Percentiles rank a stretch among this genome's conserved stretches.
Conservation (phyloP, 1,140 invertebrate species). For the Stegodyphus dumicola region DNA sequence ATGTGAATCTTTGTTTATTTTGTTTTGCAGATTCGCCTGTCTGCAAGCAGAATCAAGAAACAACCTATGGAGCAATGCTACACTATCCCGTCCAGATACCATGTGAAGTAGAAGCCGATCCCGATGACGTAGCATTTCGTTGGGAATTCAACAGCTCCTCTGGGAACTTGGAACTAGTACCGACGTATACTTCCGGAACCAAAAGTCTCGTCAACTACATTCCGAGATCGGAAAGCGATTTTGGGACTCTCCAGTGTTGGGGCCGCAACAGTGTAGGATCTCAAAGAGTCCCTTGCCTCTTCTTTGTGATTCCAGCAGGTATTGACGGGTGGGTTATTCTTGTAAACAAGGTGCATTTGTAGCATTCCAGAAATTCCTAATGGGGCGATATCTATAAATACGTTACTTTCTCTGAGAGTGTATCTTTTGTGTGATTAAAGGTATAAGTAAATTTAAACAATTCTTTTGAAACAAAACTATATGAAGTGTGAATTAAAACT, state of each 20-base stretch:
- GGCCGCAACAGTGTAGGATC: conserved; percentile 62
- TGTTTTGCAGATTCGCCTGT: conserved; percentile 81
- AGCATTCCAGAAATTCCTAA: too few relatives aligned
- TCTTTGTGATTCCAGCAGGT: conserved; percentile 63
- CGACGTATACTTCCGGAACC: conserved; percentile 71
- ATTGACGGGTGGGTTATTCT: conserved; percentile 21
- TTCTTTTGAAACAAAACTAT: too few relatives aligned
- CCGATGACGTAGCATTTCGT: conserved; percentile 80
- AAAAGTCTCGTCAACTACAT: conserved; percentile 76
- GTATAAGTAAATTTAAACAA: too few relatives aligned
- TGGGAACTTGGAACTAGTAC: conserved; percentile 77
- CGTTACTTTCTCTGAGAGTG: too few relatives aligned
- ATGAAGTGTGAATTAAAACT: too few relatives aligned
- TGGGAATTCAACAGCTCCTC: conserved; percentile 95
- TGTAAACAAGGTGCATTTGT: background rate
- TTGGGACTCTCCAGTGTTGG: conserved; percentile 72
- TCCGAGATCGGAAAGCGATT: conserved; percentile 75
- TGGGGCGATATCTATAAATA: too few relatives aligned
- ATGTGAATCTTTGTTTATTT: background rate
- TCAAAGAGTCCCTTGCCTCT: conserved; percentile 62
- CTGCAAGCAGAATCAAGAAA: conserved; percentile 82
- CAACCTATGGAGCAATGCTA: conserved; percentile 88
- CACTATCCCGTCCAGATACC: conserved; percentile 88
- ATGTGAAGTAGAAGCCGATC: conserved; percentile 90
- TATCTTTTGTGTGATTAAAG: too few relatives aligned